Base-by-base conservation (phyloP, 1,140 invertebrate genomes). In the Caerostris darwini region DNA sequence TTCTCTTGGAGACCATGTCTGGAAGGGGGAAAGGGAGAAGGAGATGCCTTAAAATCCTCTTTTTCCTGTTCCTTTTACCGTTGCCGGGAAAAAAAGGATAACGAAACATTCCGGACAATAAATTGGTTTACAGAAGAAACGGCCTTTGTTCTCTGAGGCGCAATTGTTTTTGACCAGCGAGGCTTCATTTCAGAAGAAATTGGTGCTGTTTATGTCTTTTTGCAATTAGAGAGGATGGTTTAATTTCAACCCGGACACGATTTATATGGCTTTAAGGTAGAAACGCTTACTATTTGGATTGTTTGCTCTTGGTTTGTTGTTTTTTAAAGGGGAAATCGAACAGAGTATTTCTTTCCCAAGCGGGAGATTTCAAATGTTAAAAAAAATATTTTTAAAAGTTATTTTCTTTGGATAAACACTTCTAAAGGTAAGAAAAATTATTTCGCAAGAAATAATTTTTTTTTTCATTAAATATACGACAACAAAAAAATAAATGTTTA, bases 51-150 rank as follows among this genome's bases (percentile, higher is more conserved):
- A 77, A 77, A 77, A 50, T 50, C 71, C 34, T 4, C 61, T 67
- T 34, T 53, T 58, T 83, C 82, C 71, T 17, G 50, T 53, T 50
- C 57, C 57, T 82, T 82, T 58, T 82, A 7, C n/a, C 19, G 8
- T 19, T 19, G 85, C 7, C 34, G 85, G 58, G 61, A 61, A 57
- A 34, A 34, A 34, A 34, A 64, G 53, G 85, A 87, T 87, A 87
- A 87, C 85, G 85, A 87, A 14, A 53, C 85, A 87, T 61, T 50
- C 57, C 58, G 57, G 85, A 17, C 85, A 64, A 59, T 64, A 87
- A 87, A 87, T 87, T 87, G 85, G 85, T 64, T 87, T 77, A 77
- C 71, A 77, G 71, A 77, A 77, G 71, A 77, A 77, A 34, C 71
- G 85, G 14, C 85, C 53, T 87, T 87, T 87, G 57, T 87, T 87